Conservation (phyloP, 1,140 invertebrate genomes). For the Zaprionus inermis region DNA sequence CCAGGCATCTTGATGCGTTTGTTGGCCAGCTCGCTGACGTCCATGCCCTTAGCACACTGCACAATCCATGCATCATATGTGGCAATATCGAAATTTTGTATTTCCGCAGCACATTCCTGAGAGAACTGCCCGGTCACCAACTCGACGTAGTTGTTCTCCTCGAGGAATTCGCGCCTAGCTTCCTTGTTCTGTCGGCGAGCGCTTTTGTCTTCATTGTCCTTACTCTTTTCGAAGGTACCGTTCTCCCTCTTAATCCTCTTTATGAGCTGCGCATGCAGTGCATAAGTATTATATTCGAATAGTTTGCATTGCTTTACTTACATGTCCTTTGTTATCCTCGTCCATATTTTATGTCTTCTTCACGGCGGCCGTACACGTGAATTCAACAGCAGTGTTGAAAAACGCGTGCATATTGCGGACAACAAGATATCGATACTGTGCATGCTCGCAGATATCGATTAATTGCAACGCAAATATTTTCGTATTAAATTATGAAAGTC, state of each 20-base stretch:
- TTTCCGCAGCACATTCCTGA: constrained; percentile 7
- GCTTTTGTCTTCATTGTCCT: neutral
- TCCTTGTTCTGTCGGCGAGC: neutral
- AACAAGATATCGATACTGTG: neutral
- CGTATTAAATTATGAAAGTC: too few species aligned
- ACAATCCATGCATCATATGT: constrained; percentile 64
- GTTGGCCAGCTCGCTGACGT: constrained; percentile 14
- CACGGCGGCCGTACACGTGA: constrained; percentile 40
- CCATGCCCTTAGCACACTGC: constrained; percentile 56
- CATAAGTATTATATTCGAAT: neutral
- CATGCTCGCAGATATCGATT: too few species aligned
- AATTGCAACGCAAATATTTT: too few species aligned
- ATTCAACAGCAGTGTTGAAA: constrained; percentile 19
- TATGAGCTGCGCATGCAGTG: too few species aligned
- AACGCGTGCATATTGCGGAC: neutral
- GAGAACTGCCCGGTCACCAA: constrained; percentile 2
- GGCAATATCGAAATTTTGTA: constrained; percentile 39
- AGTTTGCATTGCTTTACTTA: neutral
- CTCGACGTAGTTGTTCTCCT: constrained; percentile 25
- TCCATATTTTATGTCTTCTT: constrained; percentile 15
- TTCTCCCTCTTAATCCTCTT: neutral
- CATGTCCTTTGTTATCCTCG: neutral
- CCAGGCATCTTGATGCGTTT: constrained; percentile 64
- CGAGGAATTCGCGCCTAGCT: constrained; percentile 32
- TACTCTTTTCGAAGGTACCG: neutral